A percentile compares a stretch with the other conserved stretches of the same genome.
Evolutionary conservation across 2,113 vertebrate genomes (phyloP).

Genomic region (Scophthalmus maximus): DNA sequence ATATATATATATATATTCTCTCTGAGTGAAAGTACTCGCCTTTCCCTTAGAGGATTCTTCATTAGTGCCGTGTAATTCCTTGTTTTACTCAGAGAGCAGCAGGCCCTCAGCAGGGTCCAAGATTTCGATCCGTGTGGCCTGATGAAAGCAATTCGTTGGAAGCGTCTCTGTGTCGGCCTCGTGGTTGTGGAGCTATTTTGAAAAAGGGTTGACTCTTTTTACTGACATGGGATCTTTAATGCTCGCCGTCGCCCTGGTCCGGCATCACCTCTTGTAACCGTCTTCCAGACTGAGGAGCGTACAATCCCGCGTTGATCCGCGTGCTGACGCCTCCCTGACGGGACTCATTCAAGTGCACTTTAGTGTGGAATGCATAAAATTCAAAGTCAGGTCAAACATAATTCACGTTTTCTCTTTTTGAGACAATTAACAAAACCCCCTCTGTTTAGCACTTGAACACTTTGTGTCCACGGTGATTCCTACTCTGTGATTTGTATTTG

Average conservation of each 20-base stretch:
- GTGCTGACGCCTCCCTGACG: neutral
- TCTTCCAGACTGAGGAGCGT: no score
- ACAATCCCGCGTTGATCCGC: conserved; percentile 10
- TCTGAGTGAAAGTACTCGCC: no score
- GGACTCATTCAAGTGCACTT: no score
- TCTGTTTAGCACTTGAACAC: neutral
- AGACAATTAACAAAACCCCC: neutral
- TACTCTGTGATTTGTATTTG: neutral
- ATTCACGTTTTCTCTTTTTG: neutral
- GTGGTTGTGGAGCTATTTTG: no score
- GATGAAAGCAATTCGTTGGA: no score
- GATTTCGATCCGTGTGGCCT: no score
- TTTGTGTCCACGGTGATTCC: neutral
- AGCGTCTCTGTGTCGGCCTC: no score
- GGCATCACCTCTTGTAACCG: neutral
- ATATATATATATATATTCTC: no score
- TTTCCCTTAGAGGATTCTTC: conserved; percentile 12
- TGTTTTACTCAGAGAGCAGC: conserved; percentile 16
- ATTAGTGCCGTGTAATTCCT: conserved; percentile 21
- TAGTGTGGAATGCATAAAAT: no score
- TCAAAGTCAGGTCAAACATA: no score
- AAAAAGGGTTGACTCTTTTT: no score
- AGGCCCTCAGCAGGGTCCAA: no score
- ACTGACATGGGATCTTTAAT: conserved; percentile 57
- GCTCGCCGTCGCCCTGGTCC: conserved; percentile 10